Evolutionary conservation across 1,140 invertebrate genomes (phyloP), one percentile per base, ranked within the genome.

Genomic region (Megalonaias nervosa): DNA sequence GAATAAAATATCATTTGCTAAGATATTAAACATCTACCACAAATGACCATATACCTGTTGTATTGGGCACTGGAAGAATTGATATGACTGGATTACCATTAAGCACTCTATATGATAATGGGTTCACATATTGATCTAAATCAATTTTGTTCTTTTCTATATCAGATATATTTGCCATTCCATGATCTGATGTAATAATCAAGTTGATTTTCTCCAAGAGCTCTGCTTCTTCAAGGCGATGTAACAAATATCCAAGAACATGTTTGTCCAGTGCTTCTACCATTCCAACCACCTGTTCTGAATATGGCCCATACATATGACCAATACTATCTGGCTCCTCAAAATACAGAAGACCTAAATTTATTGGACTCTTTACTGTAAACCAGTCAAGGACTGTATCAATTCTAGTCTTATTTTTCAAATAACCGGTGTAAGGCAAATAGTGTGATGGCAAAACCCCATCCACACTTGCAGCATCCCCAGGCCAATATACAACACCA

Each of bases 111-210:
- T 93, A 94, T 21, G 91, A 91, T 26, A 80, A 81, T 58, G 88
- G 84, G 62, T 92, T 89, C 19, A 94, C 85, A 82, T 92, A 92
- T 57, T 92, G 86, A 48, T 92, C 92, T 31, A 95, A 89, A 85
- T 94, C 91, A 74, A 95, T 93, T 75, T 67, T 75, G 57, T 71
- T 21, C 5, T 16, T 38, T 17, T 71, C 87, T 57, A 92, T 86
- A 23, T 19, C 14, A 38, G 90, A 82, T 2, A 93, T 92, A 26
- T 88, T 85, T 5, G 92, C 82, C 93, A 95, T 95, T 19, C 95
- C 95, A 90, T 96, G 95, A 90, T 96, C 95, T 86, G 94, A 94
- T 13, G 95, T 88, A 69, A 95, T 91, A 77, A 95, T 92, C 1
- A 95, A 89, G 87, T 95, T 95, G 0, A 94, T 89, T 71, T 87